Percentiles rank a stretch among this genome's conserved stretches.
These are phyloP conservation scores for Porites lutea DNA, from an alignment of 64 coral and sea anemone genomes.

Conservation along the genomic window DNA sequence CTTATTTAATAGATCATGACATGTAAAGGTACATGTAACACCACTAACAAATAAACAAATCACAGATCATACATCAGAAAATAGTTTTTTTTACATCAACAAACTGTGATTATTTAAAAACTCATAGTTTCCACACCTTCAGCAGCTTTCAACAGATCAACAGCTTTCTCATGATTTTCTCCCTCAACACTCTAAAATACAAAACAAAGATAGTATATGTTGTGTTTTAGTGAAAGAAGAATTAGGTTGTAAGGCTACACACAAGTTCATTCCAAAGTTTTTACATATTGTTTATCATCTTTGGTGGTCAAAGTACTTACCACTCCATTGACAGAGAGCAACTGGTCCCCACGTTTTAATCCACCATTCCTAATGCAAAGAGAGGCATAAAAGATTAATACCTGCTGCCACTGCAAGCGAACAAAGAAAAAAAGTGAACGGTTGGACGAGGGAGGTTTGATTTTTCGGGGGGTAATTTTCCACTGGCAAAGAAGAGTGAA, in stretches of 20 bases:
- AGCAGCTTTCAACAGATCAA: conserved; percentile 96
- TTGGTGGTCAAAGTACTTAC: conserved; percentile 46
- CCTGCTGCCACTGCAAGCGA: too few relatives aligned
- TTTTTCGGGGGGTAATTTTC: too few relatives aligned
- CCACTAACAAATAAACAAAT: neutral
- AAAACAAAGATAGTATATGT: neutral
- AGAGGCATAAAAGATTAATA: neutral
- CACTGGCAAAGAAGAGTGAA: too few relatives aligned
- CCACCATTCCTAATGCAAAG: conserved; percentile 68
- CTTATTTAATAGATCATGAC: too few relatives aligned
- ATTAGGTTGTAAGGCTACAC: too few relatives aligned
- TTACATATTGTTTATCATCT: neutral
- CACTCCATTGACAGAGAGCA: conserved; percentile 98
- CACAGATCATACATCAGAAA: neutral
- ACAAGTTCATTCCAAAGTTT: too few relatives aligned
- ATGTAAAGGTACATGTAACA: too few relatives aligned
- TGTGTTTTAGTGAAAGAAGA: too few relatives aligned
- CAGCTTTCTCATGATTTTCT: conserved; percentile 99
- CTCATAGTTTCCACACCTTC: conserved; percentile 69
- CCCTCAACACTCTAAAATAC: conserved; percentile 97
- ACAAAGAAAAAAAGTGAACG: too few relatives aligned
- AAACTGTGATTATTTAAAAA: neutral
- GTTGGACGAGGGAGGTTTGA: too few relatives aligned
- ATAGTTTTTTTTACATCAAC: neutral
- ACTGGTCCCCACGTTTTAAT: conserved; percentile 93